Conservation (phyloP, 2,113 vertebrate species). For the Pongo pygmaeus region DNA sequence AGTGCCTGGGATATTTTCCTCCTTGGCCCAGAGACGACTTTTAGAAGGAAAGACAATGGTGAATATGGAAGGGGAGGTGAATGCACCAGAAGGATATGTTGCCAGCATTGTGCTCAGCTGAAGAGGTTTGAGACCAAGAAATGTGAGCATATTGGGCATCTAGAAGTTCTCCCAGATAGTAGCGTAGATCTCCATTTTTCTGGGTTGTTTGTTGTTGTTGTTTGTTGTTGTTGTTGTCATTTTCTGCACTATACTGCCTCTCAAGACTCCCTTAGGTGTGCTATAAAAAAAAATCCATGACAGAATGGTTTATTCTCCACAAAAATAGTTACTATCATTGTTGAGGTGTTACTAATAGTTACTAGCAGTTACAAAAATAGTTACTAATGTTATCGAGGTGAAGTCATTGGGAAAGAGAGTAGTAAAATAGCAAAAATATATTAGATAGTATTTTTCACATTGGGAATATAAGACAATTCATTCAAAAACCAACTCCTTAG, state of each 20-base stretch:
- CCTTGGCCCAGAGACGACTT: neutral
- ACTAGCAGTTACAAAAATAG: too few species aligned
- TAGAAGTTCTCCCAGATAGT: neutral
- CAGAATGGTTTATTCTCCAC: neutral
- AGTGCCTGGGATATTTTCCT: constrained; percentile 1
- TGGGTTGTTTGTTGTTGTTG: too few species aligned
- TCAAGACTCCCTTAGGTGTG: neutral
- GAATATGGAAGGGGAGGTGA: neutral
- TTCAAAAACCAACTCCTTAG: neutral
- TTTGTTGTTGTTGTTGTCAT: neutral
- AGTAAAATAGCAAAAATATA: neutral
- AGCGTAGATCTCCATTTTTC: neutral
- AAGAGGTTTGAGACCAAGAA: neutral
- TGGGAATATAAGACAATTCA: constrained; percentile 22
- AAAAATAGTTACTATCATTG: neutral
- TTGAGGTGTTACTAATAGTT: too few species aligned
- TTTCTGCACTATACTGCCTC: neutral
- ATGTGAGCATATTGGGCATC: neutral
- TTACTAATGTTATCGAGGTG: neutral
- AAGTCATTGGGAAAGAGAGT: neutral
- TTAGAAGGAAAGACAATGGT: neutral
- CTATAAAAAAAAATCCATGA: neutral
- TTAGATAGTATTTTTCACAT: neutral
- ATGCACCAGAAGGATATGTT: neutral
- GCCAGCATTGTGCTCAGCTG: neutral